Conservation (phyloP, 2,113 vertebrate genomes). For the Gymnarchus niloticus region DNA sequence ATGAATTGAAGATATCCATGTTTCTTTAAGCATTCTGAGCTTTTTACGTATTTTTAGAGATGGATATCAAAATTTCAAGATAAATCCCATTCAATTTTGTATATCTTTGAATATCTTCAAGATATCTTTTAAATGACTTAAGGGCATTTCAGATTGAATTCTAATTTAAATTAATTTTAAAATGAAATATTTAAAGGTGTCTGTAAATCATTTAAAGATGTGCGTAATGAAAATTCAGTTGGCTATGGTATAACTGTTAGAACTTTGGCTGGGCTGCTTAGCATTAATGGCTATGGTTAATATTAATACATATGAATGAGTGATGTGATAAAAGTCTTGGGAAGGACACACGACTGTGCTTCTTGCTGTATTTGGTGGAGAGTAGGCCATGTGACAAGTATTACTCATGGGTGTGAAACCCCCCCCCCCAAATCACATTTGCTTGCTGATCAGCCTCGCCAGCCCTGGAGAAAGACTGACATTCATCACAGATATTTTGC, state of each 20-base stretch:
- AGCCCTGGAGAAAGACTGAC: constrained; percentile 27
- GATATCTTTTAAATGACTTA: constrained; percentile 6
- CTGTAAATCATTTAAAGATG: background rate
- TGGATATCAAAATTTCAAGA: background rate
- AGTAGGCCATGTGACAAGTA: background rate
- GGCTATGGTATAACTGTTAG: too few relatives aligned
- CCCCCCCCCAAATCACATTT: background rate
- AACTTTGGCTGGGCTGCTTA: background rate
- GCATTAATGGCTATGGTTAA: background rate
- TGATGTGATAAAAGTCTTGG: background rate
- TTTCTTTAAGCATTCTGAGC: background rate
- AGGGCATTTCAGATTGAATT: background rate
- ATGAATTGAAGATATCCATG: background rate
- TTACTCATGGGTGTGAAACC: background rate
- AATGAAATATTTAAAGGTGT: constrained; percentile 2
- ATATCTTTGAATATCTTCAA: background rate
- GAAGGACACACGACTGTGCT: background rate
- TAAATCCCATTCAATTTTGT: background rate
- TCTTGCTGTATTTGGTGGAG: background rate
- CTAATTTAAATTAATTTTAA: background rate
- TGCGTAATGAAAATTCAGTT: background rate
- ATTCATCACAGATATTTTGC: constrained; percentile 31
- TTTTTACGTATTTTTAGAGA: background rate
- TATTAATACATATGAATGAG: background rate
- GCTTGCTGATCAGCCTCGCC: constrained; percentile 29